Conservation (phyloP, 2,888 invertebrate genomes). For the Thymelicus lineola region DNA sequence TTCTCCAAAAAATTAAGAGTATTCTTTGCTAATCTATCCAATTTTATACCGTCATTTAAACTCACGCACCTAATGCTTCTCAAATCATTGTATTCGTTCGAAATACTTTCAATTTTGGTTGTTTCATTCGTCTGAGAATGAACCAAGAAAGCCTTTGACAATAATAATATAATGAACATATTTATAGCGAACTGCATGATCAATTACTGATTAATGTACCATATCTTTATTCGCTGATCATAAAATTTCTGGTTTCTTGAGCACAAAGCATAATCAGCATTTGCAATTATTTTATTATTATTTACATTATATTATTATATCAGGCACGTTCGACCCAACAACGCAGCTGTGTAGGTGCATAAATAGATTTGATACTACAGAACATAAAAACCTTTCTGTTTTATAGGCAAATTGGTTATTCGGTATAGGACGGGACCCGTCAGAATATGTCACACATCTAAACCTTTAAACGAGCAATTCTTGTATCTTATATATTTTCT, state of each 20-base stretch:
- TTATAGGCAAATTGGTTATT: no score
- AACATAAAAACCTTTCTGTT: no score
- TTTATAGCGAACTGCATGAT: not conserved
- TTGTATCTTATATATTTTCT: no score
- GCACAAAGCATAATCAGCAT: not conserved
- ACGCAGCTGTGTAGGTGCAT: no score
- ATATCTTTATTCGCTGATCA: not conserved
- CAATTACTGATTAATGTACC: not conserved
- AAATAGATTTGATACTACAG: no score
- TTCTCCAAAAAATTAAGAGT: slow-evolving; percentile 54
- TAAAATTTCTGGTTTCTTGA: not conserved
- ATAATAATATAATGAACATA: slow-evolving; percentile 47
- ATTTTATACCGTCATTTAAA: slow-evolving; percentile 38
- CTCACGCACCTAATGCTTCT: slow-evolving; percentile 47
- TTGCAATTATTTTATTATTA: not conserved
- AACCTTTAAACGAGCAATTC: no score
- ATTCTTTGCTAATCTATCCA: slow-evolving; percentile 51
- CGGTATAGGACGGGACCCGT: no score
- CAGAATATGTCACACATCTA: no score
- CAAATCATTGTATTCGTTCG: slow-evolving; percentile 52
- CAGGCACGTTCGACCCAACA: no score
- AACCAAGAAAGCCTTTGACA: slow-evolving; percentile 50
- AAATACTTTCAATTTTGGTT: slow-evolving; percentile 52
- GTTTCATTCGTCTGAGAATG: slow-evolving; percentile 54
- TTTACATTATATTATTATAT: not conserved